Evolutionary conservation across 2,113 vertebrate species (phyloP), one percentile per base, ranked within the genome.

Genomic region (Dascyllus trimaculatus): DNA sequence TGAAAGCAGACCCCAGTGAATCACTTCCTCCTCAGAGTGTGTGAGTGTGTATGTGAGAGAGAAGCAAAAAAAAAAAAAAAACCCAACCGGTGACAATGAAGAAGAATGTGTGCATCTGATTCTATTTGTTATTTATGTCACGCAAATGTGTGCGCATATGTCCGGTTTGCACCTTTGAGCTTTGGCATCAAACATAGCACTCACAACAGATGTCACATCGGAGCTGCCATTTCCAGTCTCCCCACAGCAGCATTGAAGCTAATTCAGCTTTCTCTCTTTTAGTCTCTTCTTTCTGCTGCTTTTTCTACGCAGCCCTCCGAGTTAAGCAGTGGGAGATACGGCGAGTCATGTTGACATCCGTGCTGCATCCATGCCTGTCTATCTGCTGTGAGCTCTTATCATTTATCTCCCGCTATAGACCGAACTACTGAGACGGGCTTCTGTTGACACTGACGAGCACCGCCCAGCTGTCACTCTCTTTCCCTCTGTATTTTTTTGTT

Each of bases 1-100:
- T 71, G 54, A 78, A 88, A 82, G 78, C 86, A 81, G 78, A 45
- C 67, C 32, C 81, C 29, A 7, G 69, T 79, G 88, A 89, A 65
- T 79, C 85, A 71, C 78, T 81, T 87, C 69, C 66, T 78, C 66
- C 29, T 85, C 32, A 21, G 57, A 69, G 56, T 61, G 46, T 21
- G 59, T 48, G 48, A 45, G 22, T 32, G 17, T 52, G 60, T 46
- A 25, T 29, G 72, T 17, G 71, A n/a, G n/a, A n/a, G n/a, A n/a
- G n/a, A n/a, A n/a, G n/a, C n/a, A n/a, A n/a, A n/a, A n/a, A n/a
- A n/a, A n/a, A n/a, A n/a, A n/a, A n/a, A n/a, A n/a, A n/a, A 69
- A 51, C 53, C 49, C 40, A 65, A 69, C 53, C 52, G 25, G 21
- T 21, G 10, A 46, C 48, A 65, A 21, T 3, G 2, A 67, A 76